These are phyloP conservation scores for Dendrophyllia cribrosa DNA, from an alignment of 64 coral and sea anemone genomes.

Conservation along the genomic window DNA sequence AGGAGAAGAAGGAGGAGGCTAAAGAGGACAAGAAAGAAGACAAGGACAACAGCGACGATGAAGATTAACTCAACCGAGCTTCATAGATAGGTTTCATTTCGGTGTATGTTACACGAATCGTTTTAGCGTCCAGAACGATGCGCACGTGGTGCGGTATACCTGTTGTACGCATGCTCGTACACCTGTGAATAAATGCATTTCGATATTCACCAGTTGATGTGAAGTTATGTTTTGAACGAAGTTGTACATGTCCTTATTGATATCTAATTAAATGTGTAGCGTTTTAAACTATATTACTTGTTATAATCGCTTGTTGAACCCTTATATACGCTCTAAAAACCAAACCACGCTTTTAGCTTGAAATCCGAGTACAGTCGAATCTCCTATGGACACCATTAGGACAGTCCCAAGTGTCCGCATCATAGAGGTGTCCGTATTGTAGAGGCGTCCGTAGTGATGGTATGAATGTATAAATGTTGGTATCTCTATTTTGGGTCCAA, in stretches of 20 bases:
- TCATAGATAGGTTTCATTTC: slow-evolving; percentile 49
- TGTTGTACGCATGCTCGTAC: slow-evolving; percentile 21
- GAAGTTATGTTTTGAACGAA: slow-evolving; percentile 16
- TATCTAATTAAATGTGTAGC: slow-evolving; percentile 48
- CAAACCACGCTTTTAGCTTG: no score
- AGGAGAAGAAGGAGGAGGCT: slow-evolving; percentile 1
- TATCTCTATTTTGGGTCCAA: no score
- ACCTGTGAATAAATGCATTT: slow-evolving; percentile 11
- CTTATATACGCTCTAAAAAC: no score
- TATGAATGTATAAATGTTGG: no score
- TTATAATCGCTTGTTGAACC: background rate
- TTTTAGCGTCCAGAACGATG: slow-evolving; percentile 28
- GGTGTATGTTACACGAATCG: slow-evolving; percentile 57
- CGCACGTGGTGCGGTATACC: slow-evolving; percentile 3
- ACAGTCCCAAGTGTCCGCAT: no score
- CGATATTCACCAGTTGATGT: background rate
- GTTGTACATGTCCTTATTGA: slow-evolving; percentile 53
- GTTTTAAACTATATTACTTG: slow-evolving; percentile 48
- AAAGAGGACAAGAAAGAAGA: slow-evolving; percentile 25
- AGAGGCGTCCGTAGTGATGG: no score
- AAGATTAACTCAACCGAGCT: slow-evolving; percentile 12
- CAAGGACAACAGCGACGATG: slow-evolving; percentile 38
- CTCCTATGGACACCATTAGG: no score
- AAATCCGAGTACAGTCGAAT: no score
- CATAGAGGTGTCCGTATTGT: no score